These are phyloP conservation scores for Eptesicus fuscus DNA, from an alignment of 2,113 vertebrate species.

Conservation along the genomic window DNA sequence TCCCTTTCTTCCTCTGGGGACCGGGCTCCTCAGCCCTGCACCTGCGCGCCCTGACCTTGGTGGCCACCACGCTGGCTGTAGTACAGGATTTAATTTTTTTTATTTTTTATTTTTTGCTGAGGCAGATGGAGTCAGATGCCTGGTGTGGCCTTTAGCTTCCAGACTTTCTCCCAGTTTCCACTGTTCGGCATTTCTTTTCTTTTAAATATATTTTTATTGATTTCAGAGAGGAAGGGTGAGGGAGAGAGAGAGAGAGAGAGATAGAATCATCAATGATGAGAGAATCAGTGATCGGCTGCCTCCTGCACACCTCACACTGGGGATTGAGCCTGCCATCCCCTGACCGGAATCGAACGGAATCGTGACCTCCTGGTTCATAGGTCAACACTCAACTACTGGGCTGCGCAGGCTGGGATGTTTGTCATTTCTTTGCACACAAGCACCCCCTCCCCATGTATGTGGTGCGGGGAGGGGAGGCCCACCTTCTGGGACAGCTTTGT, in stretches of 20 bases:
- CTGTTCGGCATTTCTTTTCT: background rate
- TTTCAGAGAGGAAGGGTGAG: too few relatives aligned
- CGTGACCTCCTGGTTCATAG: too few relatives aligned
- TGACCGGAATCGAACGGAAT: too few relatives aligned
- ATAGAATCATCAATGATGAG: too few relatives aligned
- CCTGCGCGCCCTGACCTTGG: slow-evolving; percentile 51
- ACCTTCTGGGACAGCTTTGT: background rate
- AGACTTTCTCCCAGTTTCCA: background rate
- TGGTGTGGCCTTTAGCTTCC: background rate
- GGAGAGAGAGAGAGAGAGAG: too few relatives aligned
- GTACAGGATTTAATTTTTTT: background rate
- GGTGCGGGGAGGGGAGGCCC: background rate
- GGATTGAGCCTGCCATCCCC: too few relatives aligned
- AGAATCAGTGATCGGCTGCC: too few relatives aligned
- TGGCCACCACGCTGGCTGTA: background rate
- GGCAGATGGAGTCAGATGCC: background rate
- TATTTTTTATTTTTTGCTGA: background rate
- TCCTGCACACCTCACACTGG: too few relatives aligned
- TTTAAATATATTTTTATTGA: too few relatives aligned
- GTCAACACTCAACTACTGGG: too few relatives aligned
- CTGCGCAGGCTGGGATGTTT: background rate
- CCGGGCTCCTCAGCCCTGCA: background rate
- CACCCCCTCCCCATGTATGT: background rate
- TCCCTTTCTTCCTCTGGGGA: background rate
- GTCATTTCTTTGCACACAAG: background rate